A percentile compares a stretch with the other conserved stretches of the same genome.
Evolutionary conservation across 2,113 vertebrate genomes (phyloP).

Genomic region (Oreochromis niloticus): DNA sequence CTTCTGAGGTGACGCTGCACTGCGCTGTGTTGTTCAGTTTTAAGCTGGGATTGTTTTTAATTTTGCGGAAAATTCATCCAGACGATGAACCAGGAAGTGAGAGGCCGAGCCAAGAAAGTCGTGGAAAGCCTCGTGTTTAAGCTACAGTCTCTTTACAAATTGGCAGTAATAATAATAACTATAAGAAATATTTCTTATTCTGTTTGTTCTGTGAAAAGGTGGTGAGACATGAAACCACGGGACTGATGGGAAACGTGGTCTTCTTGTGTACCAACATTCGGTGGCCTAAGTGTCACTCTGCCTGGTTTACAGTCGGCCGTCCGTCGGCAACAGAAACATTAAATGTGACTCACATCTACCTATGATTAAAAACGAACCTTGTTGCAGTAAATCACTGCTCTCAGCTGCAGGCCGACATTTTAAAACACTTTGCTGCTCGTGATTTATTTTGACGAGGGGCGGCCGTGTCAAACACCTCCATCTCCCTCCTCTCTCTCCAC

Average conservation of each 20-base stretch:
- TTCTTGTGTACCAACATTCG: neutral
- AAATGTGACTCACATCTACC: slow-evolving; percentile 3
- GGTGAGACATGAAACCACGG: neutral
- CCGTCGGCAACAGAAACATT: neutral
- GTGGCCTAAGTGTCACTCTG: neutral
- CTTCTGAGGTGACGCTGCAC: neutral
- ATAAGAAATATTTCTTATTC: neutral
- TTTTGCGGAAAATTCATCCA: neutral
- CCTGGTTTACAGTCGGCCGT: neutral
- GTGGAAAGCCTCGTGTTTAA: neutral
- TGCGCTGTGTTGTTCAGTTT: neutral
- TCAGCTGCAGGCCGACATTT: slow-evolving; percentile 7
- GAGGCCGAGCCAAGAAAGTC: neutral
- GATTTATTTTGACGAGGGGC: slow-evolving; percentile 30
- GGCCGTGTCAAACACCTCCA: neutral
- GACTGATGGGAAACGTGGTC: neutral
- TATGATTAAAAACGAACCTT: neutral
- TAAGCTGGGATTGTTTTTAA: fast-evolving
- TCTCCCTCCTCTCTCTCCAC: neutral
- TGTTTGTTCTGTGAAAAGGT: neutral
- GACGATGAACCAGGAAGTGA: neutral
- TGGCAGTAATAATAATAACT: neutral
- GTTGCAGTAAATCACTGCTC: neutral
- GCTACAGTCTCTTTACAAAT: neutral
- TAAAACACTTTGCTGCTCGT: slow-evolving; percentile 19